Evolutionary conservation across 1,140 invertebrate species (phyloP), one percentile per base, ranked within the genome.

Genomic region (Pogonomyrmex californicus): DNA sequence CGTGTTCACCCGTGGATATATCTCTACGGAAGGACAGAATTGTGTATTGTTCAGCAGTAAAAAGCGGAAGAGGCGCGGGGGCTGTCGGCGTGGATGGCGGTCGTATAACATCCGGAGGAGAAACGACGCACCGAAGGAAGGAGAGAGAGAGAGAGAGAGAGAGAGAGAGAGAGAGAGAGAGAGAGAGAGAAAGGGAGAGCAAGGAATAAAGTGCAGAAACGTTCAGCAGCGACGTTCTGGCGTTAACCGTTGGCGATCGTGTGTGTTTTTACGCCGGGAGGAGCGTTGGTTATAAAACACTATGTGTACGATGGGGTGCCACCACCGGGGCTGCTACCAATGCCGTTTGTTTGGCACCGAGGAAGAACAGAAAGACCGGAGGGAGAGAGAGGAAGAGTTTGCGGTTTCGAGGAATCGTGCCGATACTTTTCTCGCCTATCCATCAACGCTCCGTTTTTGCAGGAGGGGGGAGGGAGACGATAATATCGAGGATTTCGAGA

Each of bases 171-270:
- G 85, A 73, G 49, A 66, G 47, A 36, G 63, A 63, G 65, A 85
- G 38, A 65, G 60, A 70, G 54, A 62, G 17, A 49, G 44, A 65
- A 14, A 38, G 44, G 70, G 73, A 66, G 71, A 66, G 79, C 65
- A 73, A 90, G 75, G 79, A 71, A 91, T 88, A 90, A 86, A 89
- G 75, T 88, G 87, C 82, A 88, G 47, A 23, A 44, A 68, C 44
- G 82, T 88, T 86, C 88, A 75, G 41, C 60, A 85, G 65, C 78
- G 68, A 70, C 87, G 41, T 88, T 82, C 87, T 83, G 86, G 68
- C 87, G 47, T 77, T 89, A 90, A 90, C 87, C 83, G 79, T 86
- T 76, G 88, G 87, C 88, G 83, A 90, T 89, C 87, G 83, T 33
- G 54, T 58, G 86, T 54, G 73, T 89, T 89, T 89, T 86, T 88